Evolutionary conservation across 2,797 vertebrate genomes (phyloP).

Genomic region (Echiichthys vipera): DNA sequence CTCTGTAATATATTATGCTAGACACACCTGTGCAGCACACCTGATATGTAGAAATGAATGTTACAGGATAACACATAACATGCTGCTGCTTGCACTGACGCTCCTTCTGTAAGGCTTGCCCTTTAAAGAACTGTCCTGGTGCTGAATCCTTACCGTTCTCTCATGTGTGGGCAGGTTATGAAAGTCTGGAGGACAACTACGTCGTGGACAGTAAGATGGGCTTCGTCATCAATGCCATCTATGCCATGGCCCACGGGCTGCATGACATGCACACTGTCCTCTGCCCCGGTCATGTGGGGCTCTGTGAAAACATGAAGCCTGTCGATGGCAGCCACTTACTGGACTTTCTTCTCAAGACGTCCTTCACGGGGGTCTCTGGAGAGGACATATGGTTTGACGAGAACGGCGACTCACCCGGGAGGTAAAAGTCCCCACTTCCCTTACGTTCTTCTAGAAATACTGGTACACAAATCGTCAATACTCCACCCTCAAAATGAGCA

Average conservation of each 20-base stretch:
- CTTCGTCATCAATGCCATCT: constrained; percentile 99
- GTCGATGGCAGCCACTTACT: constrained; percentile 94
- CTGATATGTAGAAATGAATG: constrained; percentile 20
- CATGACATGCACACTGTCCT: constrained; percentile 93
- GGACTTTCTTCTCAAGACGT: constrained; percentile 93
- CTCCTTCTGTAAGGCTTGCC: constrained; percentile 27
- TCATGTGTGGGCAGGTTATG: constrained; percentile 88
- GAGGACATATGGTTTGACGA: constrained; percentile 98
- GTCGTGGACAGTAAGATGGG: constrained; percentile 99
- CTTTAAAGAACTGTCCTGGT: background rate
- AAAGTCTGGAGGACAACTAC: constrained; percentile 96
- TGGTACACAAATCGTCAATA: no score
- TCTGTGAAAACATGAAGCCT: constrained; percentile 95
- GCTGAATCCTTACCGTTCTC: constrained; percentile 38
- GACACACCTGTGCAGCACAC: constrained; percentile 28
- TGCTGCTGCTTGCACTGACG: constrained; percentile 67
- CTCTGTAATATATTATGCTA: constrained; percentile 74
- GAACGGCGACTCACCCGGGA: constrained; percentile 97
- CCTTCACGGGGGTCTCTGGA: constrained; percentile 93
- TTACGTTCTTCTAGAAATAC: background rate
- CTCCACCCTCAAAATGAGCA: no score
- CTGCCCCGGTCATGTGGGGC: constrained; percentile 89
- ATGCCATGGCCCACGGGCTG: constrained; percentile 97
- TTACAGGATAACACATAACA: constrained; percentile 30
- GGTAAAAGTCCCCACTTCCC: constrained; percentile 83